These are phyloP conservation scores for Rhagoletis zephyria DNA, from an alignment of 1,140 invertebrate species.

Conservation along the genomic window DNA sequence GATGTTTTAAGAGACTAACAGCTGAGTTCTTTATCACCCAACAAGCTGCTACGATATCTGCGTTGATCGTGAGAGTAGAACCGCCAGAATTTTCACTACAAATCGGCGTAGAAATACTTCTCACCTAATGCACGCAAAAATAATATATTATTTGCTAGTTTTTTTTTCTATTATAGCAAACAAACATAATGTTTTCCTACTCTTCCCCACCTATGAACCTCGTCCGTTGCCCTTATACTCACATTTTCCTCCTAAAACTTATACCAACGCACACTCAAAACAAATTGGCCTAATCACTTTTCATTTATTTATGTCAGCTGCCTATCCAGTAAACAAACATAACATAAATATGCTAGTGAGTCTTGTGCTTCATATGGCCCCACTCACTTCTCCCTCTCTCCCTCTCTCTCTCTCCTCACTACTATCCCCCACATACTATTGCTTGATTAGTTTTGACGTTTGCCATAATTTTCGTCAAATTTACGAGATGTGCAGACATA, in stretches of 20 bases:
- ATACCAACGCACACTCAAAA: not conserved
- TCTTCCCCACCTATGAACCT: not conserved
- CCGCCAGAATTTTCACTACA: no score
- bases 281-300: constrained; percentile 36
- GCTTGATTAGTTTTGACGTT: constrained; percentile 44
- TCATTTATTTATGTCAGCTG: constrained; percentile 38
- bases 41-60: no score
- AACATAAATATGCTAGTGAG: not conserved
- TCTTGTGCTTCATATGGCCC: no score
- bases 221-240: not conserved
- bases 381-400: no score
- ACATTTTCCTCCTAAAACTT: no score
- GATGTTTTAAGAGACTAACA: no score
- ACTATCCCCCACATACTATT: not conserved
- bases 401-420: no score
- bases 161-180: not conserved
- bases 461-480: constrained; percentile 19
- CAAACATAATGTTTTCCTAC: not conserved
- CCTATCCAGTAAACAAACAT: not conserved
- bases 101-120: no score
- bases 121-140: no score
- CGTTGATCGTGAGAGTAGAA: no score
- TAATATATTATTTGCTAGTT: not conserved
- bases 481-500: not conserved
- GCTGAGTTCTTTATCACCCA: no score